Percentiles rank a stretch among this genome's conserved stretches.
Evolutionary conservation across 2,888 invertebrate genomes (phyloP).

Genomic region (Platycheirus rosarum): DNA sequence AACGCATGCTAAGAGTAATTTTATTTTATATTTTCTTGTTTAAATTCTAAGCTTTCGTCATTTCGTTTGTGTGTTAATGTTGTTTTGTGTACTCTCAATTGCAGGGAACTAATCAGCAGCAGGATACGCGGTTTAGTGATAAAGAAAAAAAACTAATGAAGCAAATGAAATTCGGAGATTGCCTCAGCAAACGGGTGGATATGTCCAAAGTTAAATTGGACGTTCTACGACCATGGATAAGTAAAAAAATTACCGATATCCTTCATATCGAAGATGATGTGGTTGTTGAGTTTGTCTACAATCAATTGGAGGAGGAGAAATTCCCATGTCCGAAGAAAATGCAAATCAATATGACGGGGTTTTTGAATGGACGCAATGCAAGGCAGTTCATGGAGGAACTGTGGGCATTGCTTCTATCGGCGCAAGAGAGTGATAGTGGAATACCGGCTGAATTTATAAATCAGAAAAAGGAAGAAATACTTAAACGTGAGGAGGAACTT

Average conservation of each 20-base stretch:
- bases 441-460: constrained; percentile 97
- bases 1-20: constrained; percentile 7
- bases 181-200: constrained; percentile 97
- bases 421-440: constrained; percentile 96
- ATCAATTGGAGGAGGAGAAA: constrained; percentile 97
- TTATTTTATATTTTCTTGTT: constrained; percentile 19
- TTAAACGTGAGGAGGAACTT: constrained; percentile 86
- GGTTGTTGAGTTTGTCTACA: constrained; percentile 98
- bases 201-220: constrained; percentile 99
- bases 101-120: constrained; percentile 98
- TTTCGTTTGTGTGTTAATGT: neutral
- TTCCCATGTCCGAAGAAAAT: constrained; percentile 98
- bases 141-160: constrained; percentile 99
- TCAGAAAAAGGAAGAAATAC: constrained; percentile 98
- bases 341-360: constrained; percentile 99
- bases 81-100: constrained; percentile 31
- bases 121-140: constrained; percentile 99
- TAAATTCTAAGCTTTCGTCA: neutral
- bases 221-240: constrained; percentile 99
- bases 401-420: constrained; percentile 97
- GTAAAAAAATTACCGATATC: constrained; percentile 96
- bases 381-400: constrained; percentile 98
- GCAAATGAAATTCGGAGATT: constrained; percentile 99
- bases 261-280: constrained; percentile 99
- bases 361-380: constrained; percentile 98